These are phyloP conservation scores for Protaetia brevitarsis DNA, from an alignment of 1,140 invertebrate genomes.

Conservation along the genomic window DNA sequence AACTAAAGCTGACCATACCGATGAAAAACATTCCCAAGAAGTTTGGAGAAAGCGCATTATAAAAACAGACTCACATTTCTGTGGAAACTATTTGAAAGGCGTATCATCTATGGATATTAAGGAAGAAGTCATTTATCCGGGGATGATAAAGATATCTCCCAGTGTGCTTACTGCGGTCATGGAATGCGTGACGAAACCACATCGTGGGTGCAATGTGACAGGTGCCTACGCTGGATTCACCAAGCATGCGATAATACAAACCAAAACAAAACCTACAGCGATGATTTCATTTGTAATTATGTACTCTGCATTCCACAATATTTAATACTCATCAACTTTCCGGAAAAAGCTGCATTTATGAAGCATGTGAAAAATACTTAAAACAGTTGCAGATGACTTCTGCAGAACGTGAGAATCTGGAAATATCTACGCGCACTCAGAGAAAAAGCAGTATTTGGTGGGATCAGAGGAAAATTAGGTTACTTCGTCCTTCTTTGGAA, in stretches of 20 bases:
- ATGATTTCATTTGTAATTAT: too few relatives aligned
- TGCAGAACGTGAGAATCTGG: conserved; percentile 1
- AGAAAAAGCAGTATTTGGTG: neutral
- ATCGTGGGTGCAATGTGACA: too few relatives aligned
- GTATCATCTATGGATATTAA: neutral
- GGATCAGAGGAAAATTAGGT: neutral
- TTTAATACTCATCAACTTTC: neutral
- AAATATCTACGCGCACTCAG: neutral
- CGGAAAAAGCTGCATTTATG: neutral
- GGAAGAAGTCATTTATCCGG: neutral
- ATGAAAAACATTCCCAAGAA: too few relatives aligned
- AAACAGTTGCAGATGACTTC: neutral
- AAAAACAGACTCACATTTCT: too few relatives aligned
- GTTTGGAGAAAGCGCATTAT: too few relatives aligned
- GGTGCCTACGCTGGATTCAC: too few relatives aligned
- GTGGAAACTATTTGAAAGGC: neutral
- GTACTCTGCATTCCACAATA: neutral
- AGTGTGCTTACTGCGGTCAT: neutral
- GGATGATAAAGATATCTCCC: neutral
- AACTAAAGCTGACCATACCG: too few relatives aligned
- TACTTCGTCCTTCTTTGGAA: neutral
- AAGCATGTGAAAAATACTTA: neutral
- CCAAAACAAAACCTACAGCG: too few relatives aligned
- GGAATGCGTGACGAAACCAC: too few relatives aligned
- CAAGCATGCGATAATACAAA: too few relatives aligned